Evolutionary conservation across 2,113 vertebrate species (phyloP).

Genomic region (Chelonoidis abingdonii): DNA sequence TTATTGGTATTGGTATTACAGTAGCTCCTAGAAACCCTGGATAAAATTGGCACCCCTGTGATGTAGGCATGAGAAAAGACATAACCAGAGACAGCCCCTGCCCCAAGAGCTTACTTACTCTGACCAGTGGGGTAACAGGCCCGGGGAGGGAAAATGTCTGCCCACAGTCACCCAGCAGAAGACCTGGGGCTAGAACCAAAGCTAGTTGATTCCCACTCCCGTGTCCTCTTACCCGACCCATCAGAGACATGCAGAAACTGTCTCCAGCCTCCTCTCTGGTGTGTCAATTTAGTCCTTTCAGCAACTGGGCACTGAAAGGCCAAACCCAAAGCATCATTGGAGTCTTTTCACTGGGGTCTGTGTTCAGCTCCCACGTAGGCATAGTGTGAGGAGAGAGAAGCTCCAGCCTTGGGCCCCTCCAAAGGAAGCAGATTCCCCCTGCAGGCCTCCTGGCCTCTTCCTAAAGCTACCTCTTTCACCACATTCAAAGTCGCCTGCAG

Average conservation of each 20-base stretch:
- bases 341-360: not conserved
- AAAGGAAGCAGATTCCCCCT: not conserved
- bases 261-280: not conserved
- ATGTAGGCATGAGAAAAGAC: not conserved
- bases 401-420: not conserved
- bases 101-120: not conserved
- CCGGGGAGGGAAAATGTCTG: not conserved
- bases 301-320: not conserved
- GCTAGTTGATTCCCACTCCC: no score
- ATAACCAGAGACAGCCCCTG: not conserved
- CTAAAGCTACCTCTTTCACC: not conserved
- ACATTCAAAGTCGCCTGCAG: not conserved
- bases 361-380: not conserved
- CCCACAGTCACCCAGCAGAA: not conserved
- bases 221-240: not conserved
- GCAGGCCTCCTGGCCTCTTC: not conserved
- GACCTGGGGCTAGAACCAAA: not conserved
- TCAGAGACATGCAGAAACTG: not conserved
- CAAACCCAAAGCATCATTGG: not conserved
- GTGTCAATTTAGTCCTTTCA: not conserved
- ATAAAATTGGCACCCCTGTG: not conserved
- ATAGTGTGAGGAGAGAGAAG: not conserved
- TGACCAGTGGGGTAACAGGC: not conserved
- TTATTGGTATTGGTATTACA: constrained; percentile 3
- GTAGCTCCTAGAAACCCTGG: not conserved